Percentiles rank a stretch among this genome's conserved stretches.
phyloP scores from a whole-genome alignment of 1,140 invertebrate species.

The Euura lappo region DNA sequence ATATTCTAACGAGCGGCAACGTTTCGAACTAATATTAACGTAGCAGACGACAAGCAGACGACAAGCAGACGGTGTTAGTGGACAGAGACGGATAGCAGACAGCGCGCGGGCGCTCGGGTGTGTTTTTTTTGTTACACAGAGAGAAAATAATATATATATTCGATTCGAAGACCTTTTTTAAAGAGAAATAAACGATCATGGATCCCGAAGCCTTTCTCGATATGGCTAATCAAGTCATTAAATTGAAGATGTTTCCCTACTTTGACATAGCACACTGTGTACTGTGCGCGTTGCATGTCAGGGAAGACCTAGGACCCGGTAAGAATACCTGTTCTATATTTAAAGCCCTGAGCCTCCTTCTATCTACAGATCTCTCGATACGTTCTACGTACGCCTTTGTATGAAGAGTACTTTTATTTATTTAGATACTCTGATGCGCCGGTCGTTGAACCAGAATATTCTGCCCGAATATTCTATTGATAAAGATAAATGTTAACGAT shows the following conservation, averaged over 20 bases:
- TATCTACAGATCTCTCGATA: constrained; percentile 14
- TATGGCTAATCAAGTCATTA: constrained; percentile 97
- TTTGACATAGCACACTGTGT: constrained; percentile 97
- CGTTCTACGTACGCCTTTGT: constrained; percentile 30
- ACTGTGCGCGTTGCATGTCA: constrained; percentile 87
- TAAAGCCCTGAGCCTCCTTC: constrained; percentile 39
- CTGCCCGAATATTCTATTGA: no score
- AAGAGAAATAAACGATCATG: constrained; percentile 63
- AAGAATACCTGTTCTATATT: constrained; percentile 60
- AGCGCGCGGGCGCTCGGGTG: constrained; percentile 23
- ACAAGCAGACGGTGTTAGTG: constrained; percentile 21
- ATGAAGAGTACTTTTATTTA: not conserved
- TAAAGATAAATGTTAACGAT: not conserved
- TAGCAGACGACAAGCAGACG: constrained; percentile 19
- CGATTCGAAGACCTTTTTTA: not conserved
- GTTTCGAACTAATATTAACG: not conserved
- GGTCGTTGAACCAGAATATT: not conserved
- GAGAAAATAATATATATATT: not conserved
- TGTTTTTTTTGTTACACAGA: constrained; percentile 14
- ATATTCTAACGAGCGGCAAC: no score
- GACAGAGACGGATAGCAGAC: constrained; percentile 5
- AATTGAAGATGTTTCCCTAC: constrained; percentile 99
- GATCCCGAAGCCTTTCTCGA: constrained; percentile 97
- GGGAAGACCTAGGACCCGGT: constrained; percentile 94
- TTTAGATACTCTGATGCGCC: not conserved